Conservation (phyloP, 2,888 invertebrate species). For the Hypomecis atomaria region DNA sequence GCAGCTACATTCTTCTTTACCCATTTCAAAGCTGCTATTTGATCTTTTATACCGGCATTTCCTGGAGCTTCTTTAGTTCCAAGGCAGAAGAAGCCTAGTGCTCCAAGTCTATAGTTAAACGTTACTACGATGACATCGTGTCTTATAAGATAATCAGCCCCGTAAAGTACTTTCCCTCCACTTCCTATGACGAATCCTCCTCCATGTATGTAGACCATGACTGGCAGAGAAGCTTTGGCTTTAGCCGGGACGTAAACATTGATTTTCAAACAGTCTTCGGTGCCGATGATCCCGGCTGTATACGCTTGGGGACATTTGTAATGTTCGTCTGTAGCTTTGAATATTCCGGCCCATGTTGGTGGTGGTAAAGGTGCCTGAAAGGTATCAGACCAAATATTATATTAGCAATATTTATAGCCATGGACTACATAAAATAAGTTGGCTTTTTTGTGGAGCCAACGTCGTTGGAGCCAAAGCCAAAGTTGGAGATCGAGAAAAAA, state of each 20-base stretch:
- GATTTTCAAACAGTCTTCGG: slow-evolving; percentile 71
- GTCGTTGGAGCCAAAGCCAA: too few relatives aligned
- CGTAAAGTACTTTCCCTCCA: slow-evolving; percentile 68
- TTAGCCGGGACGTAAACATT: slow-evolving; percentile 67
- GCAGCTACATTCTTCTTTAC: slow-evolving; percentile 71
- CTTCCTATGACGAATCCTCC: slow-evolving; percentile 70
- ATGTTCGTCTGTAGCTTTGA: slow-evolving; percentile 63
- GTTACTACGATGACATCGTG: slow-evolving; percentile 71
- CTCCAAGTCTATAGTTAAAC: slow-evolving; percentile 73
- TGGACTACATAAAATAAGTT: too few relatives aligned
- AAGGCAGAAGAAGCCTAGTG: slow-evolving; percentile 72
- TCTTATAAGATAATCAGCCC: slow-evolving; percentile 66
- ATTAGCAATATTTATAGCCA: background rate
- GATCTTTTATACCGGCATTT: slow-evolving; percentile 75
- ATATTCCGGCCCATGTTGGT: slow-evolving; percentile 69
- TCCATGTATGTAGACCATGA: slow-evolving; percentile 77
- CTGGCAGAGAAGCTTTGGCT: slow-evolving; percentile 56
- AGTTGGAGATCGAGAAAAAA: too few relatives aligned
- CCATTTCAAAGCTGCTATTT: slow-evolving; percentile 74
- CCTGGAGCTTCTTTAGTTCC: slow-evolving; percentile 74
- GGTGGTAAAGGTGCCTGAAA: slow-evolving; percentile 70
- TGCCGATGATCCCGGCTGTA: slow-evolving; percentile 47
- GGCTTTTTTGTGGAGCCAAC: too few relatives aligned
- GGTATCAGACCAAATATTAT: background rate
- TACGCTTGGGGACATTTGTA: slow-evolving; percentile 64